Base-by-base conservation (phyloP, 2,888 invertebrate species). In the Notodonta ziczac region DNA sequence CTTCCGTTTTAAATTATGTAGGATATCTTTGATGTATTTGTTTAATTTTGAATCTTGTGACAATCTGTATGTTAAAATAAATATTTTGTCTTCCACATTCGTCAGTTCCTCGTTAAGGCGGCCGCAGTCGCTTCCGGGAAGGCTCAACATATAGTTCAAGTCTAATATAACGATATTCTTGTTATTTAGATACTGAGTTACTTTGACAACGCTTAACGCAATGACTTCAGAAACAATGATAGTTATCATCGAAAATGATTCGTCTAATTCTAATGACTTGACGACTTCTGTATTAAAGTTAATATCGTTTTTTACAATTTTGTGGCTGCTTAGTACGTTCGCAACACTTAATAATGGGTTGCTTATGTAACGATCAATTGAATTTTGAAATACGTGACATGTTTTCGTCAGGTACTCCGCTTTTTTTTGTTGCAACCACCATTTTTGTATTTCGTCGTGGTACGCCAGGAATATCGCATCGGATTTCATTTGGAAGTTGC, bases 391-490 rank as follows among this genome's bases (percentile, higher is more conserved):
- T 1, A 59, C 50, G 16, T 60, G 48, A 12, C 52, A 53, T 42
- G 53, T 14, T 39, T 57, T 58, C 16, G 57, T 60, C 5, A 64
- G 56, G 58, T 61, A 62, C 9, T 50, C 16, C 32, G 39, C 54
- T 10, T 48, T 44, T 42, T 54, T 53, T 8, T 56, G 44, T 10
- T 59, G 46, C 60, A 69, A 51, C 69, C 69, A 69, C 69, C 69
- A 65, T 16, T 60, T 63, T 51, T 65, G 69, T 12, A 69, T 63
- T 59, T 58, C 58, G 10, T 74, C 58, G 42, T 74, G 74, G 6
- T 64, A 63, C 51, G 62, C 57, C 44, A 66, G 9, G 14, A 63
- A 67, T 12, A 74, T 60, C 0, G 63, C 68, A 4, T 74, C 69
- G 0, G 64, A 55, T 39, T 53, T 64, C 0, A 62, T 55, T 57